Evolutionary conservation across 2,888 invertebrate species (phyloP), one percentile per base, ranked within the genome.

Genomic region (Acanthoscelides obtectus): DNA sequence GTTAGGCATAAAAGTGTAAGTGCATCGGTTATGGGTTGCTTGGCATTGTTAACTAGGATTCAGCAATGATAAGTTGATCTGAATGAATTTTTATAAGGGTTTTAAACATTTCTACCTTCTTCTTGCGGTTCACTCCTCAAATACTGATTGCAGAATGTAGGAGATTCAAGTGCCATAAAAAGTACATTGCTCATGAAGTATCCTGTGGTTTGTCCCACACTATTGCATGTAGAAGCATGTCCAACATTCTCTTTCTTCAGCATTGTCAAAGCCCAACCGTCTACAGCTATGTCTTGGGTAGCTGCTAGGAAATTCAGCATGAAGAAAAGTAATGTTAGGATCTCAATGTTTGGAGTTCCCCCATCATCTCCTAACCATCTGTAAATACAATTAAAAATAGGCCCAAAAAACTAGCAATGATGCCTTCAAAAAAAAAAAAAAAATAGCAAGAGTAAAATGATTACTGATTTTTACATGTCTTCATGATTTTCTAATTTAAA

Each of bases 241-340:
- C 96, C 97, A 3, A 99, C 97, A 87, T 99, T 99, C 79, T 92
- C 89, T 91, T 96, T 94, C 81, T 96, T 95, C 0, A 99, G 87
- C 97, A 99, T 99, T 0, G 99, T 99, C 17, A 99, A 87, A 0
- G 99, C 99, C 99, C 99, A 99, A 22, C 99, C 99, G 87, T 99
- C 99, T 0, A 99, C 99, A 20, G 98, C 99, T 81, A 99, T 98
- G 85, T 99, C 99, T 87, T 99, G 99, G 0, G 99, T 99, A 1
- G 99, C 99, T 4, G 99, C 99, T 79, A 99, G 87, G 82, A 99
- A 98, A 83, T 98, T 99, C 2, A 99, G 87, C 71, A 91, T 87
- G 83, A 99, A 94, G 86, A 99, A 99, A 72, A 96, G 88, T 19
- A 90, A 81, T 0, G 98, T 98, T 22, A 99, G 87, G 69, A 93